Percentiles rank a stretch among this genome's conserved stretches.
phyloP scores from a whole-genome alignment of 2,797 vertebrate genomes.

The Sternarchorhynchus goeldii region DNA sequence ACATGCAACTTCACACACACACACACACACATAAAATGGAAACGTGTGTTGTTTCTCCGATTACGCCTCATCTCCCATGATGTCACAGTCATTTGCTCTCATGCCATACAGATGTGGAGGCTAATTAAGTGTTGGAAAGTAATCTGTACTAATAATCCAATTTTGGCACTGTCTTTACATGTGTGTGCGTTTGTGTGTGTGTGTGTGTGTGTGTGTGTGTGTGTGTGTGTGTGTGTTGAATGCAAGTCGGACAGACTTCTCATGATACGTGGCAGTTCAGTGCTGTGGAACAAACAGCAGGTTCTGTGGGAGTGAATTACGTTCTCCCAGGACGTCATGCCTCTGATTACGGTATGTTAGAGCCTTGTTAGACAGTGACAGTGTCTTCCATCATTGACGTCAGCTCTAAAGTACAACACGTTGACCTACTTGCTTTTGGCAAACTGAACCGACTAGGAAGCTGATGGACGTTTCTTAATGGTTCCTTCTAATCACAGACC shows the following conservation, averaged over 20 bases:
- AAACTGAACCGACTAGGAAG: neutral
- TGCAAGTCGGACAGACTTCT: constrained; percentile 7
- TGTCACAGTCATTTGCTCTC: constrained; percentile 66
- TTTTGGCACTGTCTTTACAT: constrained; percentile 40
- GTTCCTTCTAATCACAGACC: neutral
- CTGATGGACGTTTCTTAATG: neutral
- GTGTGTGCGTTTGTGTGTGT: no score
- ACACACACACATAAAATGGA: constrained; percentile 56
- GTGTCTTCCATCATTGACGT: constrained; percentile 10
- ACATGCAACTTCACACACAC: constrained; percentile 38
- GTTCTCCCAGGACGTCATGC: constrained; percentile 21
- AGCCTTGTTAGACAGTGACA: constrained; percentile 26
- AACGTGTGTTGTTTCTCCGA: constrained; percentile 58
- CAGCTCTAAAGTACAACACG: constrained; percentile 28
- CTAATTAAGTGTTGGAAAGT: constrained; percentile 68
- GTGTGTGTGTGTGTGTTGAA: constrained; percentile 3
- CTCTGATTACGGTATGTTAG: constrained; percentile 35
- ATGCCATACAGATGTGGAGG: constrained; percentile 71
- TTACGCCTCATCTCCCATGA: constrained; percentile 68
- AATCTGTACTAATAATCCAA: constrained; percentile 62
- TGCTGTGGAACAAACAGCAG: constrained; percentile 10
- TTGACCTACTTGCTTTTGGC: neutral
- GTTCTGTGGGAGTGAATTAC: constrained; percentile 22
- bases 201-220: constrained; percentile 13
- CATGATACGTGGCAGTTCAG: constrained; percentile 12